phyloP scores from a whole-genome alignment of 2,888 invertebrate genomes.

The Clanis bilineata region DNA sequence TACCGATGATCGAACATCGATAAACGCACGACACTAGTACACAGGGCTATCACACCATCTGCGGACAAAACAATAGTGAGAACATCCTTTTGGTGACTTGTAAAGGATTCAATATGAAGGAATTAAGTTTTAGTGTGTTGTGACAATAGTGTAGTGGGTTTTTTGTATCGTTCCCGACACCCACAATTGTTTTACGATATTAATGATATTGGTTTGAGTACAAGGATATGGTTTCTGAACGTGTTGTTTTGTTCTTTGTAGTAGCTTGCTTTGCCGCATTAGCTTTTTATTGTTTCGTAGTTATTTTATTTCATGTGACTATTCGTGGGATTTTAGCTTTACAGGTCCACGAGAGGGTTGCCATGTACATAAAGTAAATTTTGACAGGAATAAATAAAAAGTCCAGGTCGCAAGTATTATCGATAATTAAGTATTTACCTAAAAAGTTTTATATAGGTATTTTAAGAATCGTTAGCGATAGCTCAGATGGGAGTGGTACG shows the following conservation, averaged over 20 bases:
- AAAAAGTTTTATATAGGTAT: no score
- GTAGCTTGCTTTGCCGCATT: constrained; percentile 3
- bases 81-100: constrained; percentile 47
- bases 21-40: constrained; percentile 60
- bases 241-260: neutral
- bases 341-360: no score
- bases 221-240: constrained; percentile 8
- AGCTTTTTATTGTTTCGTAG: neutral
- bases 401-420: no score
- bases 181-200: constrained; percentile 12
- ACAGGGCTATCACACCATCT: constrained; percentile 72
- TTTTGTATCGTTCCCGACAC: constrained; percentile 9
- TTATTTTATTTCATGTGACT: neutral
- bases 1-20: constrained; percentile 54
- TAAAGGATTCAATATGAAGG: constrained; percentile 59
- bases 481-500: no score
- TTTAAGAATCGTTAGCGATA: no score
- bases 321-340: no score
- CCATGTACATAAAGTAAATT: no score
- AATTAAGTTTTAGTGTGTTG: constrained; percentile 59
- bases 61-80: constrained; percentile 61
- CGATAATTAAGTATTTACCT: no score
- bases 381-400: no score
- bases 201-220: constrained; percentile 3
- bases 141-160: constrained; percentile 12